These are phyloP conservation scores for Carpatolechia fugitivella DNA, from an alignment of 2,888 invertebrate genomes.

Conservation along the genomic window DNA sequence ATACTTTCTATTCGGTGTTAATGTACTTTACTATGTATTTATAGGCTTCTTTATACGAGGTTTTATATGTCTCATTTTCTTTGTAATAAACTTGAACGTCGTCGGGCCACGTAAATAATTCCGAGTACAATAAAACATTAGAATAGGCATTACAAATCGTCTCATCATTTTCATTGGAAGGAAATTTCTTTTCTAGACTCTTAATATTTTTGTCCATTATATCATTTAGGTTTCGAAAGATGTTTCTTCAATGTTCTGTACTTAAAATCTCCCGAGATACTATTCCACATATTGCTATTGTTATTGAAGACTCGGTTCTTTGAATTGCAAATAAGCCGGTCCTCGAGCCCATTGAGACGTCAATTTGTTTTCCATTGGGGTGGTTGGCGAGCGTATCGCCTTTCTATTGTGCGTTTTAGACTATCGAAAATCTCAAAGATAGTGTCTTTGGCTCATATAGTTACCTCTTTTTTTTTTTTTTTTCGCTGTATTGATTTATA, in stretches of 20 bases:
- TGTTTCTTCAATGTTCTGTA: no score
- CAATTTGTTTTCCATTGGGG: constrained; percentile 78
- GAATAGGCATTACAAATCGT: no score
- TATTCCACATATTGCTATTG: constrained; percentile 67
- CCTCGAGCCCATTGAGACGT: constrained; percentile 72
- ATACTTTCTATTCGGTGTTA: constrained; percentile 44
- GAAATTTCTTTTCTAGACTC: no score
- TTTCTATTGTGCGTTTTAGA: constrained; percentile 50
- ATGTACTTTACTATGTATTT: constrained; percentile 49
- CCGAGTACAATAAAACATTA: no score
- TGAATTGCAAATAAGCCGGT: constrained; percentile 74
- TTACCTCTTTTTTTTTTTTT: background rate
- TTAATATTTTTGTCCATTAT: no score
- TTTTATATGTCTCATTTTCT: background rate
- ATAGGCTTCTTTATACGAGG: background rate
- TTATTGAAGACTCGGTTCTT: constrained; percentile 69
- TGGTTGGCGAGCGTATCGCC: constrained; percentile 55
- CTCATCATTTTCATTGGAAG: no score
- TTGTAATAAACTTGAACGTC: no score
- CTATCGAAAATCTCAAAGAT: constrained; percentile 33
- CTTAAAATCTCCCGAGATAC: constrained; percentile 69
- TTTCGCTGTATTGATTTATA: no score
- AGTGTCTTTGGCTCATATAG: background rate
- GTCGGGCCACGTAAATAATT: no score
- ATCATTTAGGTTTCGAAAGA: no score